These are phyloP conservation scores for Resseliella maxima DNA, from an alignment of 2,888 invertebrate genomes.

Conservation along the genomic window DNA sequence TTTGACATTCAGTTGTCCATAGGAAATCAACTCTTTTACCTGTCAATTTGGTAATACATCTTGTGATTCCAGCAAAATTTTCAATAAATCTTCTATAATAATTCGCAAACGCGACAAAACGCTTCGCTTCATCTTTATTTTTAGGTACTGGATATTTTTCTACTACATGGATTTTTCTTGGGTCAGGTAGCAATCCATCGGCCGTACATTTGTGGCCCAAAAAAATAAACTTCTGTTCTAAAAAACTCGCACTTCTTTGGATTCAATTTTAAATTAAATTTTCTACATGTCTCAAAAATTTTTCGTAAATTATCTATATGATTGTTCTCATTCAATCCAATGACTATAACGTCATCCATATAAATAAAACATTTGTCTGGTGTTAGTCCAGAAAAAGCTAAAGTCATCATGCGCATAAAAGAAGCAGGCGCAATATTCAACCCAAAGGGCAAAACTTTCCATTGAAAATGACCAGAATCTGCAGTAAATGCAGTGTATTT, in stretches of 20 bases:
- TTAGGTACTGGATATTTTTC: slow-evolving; percentile 57
- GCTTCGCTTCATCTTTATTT: slow-evolving; percentile 56
- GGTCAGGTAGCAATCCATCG: slow-evolving; percentile 57
- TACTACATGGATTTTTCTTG: slow-evolving; percentile 58
- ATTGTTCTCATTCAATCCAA: slow-evolving; percentile 57
- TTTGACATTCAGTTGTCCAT: slow-evolving; percentile 58
- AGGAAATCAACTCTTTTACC: slow-evolving; percentile 54
- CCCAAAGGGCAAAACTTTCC: slow-evolving; percentile 61
- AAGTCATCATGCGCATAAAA: slow-evolving; percentile 61
- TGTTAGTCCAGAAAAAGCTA: slow-evolving; percentile 60
- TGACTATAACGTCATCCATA: slow-evolving; percentile 61
- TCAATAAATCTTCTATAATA: slow-evolving; percentile 56
- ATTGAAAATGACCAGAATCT: slow-evolving; percentile 59
- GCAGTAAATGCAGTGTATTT: background rate
- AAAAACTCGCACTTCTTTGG: slow-evolving; percentile 60
- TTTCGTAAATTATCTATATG: slow-evolving; percentile 58
- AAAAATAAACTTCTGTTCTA: slow-evolving; percentile 59
- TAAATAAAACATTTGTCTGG: slow-evolving; percentile 60
- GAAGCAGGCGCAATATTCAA: slow-evolving; percentile 60
- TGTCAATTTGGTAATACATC: slow-evolving; percentile 48
- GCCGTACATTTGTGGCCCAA: slow-evolving; percentile 58
- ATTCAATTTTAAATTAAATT: slow-evolving; percentile 58
- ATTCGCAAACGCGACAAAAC: slow-evolving; percentile 56
- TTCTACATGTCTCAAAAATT: slow-evolving; percentile 60
- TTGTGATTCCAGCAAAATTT: slow-evolving; percentile 56